Evolutionary conservation across 2,113 vertebrate species (phyloP).

Genomic region (Crotalus viridis): DNA sequence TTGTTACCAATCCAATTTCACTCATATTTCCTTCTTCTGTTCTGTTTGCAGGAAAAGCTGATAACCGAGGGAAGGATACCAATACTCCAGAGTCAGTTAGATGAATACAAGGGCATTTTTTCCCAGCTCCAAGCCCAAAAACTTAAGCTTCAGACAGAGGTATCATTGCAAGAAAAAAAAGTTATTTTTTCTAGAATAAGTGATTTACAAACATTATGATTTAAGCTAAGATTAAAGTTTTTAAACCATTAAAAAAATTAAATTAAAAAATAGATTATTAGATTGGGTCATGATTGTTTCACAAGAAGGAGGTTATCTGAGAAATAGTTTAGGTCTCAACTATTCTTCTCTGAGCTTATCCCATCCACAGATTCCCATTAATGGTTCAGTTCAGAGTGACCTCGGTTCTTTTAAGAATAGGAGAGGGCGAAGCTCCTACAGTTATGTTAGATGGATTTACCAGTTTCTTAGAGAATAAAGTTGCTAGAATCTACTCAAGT

Average conservation of each 20-base stretch:
- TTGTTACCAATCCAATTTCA: background rate
- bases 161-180: constrained; percentile 36
- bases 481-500: background rate
- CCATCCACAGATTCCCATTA: background rate
- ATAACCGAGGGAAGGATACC: constrained; percentile 80
- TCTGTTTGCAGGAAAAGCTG: constrained; percentile 79
- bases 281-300: background rate
- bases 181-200: background rate
- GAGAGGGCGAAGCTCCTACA: background rate
- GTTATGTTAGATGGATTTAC: background rate
- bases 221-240: background rate
- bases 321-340: background rate
- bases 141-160: constrained; percentile 85
- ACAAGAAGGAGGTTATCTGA: background rate
- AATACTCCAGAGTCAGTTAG: constrained; percentile 80
- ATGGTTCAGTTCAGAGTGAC: background rate
- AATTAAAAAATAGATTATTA: background rate
- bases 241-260: background rate
- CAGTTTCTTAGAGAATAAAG: background rate
- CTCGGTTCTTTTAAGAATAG: background rate
- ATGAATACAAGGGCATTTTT: constrained; percentile 85
- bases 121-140: constrained; percentile 86
- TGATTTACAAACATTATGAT: background rate
- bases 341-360: background rate
- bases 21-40: constrained; percentile 24